These are phyloP conservation scores for Orycteropus afer DNA, from an alignment of 2,113 vertebrate species.

Conservation along the genomic window DNA sequence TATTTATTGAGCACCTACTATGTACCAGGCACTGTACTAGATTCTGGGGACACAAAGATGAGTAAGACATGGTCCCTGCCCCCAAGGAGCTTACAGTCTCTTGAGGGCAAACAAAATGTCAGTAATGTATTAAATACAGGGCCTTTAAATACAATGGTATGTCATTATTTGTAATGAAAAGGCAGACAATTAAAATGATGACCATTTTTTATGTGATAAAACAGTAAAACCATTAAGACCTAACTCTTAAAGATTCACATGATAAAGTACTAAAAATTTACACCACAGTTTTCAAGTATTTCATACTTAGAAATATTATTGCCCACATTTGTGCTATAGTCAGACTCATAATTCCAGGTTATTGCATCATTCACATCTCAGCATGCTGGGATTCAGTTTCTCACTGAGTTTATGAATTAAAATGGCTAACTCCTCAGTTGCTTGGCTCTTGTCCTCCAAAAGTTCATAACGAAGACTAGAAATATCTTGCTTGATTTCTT, in stretches of 20 bases:
- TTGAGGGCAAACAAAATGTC: conserved; percentile 65
- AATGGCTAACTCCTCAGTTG: conserved; percentile 91
- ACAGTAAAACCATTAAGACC: conserved; percentile 82
- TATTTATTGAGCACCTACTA: conserved; percentile 71
- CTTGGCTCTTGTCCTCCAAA: conserved; percentile 93
- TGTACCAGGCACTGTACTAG: conserved; percentile 65
- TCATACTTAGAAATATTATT: conserved; percentile 88
- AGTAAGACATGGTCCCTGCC: conserved; percentile 32
- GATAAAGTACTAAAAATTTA: conserved; percentile 86
- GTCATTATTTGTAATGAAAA: conserved; percentile 65
- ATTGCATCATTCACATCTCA: conserved; percentile 86
- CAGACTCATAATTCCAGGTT: conserved; percentile 56
- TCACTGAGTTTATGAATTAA: conserved; percentile 93
- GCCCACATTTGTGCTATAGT: conserved; percentile 88
- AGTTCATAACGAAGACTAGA: conserved; percentile 95
- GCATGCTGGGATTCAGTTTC: conserved; percentile 87
- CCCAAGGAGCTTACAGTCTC: conserved; percentile 28
- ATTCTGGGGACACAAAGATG: conserved; percentile 57
- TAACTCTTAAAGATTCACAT: conserved; percentile 85
- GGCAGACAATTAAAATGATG: conserved; percentile 73
- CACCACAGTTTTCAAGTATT: conserved; percentile 87
- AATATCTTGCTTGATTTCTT: conserved; percentile 96
- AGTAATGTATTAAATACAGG: conserved; percentile 49
- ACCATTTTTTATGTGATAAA: conserved; percentile 65
- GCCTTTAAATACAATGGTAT: conserved; percentile 64